Percentiles rank a stretch among this genome's conserved stretches.
Evolutionary conservation across 2,797 vertebrate genomes (phyloP).

Genomic region (Tauraco hartlaubi): DNA sequence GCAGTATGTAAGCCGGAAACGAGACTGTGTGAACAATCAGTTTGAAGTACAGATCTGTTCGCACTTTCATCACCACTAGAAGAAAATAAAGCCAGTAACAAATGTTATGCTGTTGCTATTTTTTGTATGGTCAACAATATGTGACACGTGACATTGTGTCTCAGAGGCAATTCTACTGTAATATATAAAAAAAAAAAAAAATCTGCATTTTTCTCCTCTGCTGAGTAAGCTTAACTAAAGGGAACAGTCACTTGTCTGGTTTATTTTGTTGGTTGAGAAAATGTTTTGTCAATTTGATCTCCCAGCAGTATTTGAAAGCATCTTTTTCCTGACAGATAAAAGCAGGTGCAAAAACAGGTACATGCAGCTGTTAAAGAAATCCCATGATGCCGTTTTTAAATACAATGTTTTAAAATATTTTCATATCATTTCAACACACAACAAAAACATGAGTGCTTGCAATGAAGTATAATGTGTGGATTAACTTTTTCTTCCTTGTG

Average conservation of each 20-base stretch:
- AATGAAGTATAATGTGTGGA: neutral
- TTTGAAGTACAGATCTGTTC: neutral
- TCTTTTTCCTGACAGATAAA: neutral
- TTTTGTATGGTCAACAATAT: neutral
- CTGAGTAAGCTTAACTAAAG: neutral
- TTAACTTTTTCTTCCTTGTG: neutral
- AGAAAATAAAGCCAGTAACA: neutral
- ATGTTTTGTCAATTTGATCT: neutral
- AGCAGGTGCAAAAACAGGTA: neutral
- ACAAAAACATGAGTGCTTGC: neutral
- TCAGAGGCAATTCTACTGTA: neutral
- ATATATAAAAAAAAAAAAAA: neutral
- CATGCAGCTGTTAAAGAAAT: neutral
- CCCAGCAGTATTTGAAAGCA: neutral
- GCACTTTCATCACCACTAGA: neutral
- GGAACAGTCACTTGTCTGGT: neutral
- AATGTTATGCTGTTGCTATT: neutral
- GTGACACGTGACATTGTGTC: neutral
- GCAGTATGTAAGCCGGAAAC: neutral
- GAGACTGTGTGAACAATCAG: neutral
- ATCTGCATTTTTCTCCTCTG: neutral
- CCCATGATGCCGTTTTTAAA: neutral
- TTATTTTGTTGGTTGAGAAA: constrained; percentile 1
- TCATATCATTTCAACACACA: neutral
- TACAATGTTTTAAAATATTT: neutral